Evolutionary conservation across 2,797 vertebrate species (phyloP), one percentile per base, ranked within the genome.

Genomic region (Gallirallus australis): DNA sequence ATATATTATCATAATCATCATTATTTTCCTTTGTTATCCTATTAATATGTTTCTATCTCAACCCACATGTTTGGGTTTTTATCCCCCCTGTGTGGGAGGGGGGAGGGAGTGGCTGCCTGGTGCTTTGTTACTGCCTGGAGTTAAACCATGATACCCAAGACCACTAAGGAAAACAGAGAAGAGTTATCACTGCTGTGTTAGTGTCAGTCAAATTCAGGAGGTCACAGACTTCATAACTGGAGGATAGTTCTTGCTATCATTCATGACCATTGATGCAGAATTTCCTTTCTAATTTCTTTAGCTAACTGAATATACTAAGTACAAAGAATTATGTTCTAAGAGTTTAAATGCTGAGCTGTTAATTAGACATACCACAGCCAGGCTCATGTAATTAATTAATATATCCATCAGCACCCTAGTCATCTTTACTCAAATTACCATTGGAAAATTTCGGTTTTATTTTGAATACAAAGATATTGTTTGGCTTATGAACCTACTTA

Each of bases 181-280:
- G 3, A 75, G 21, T 18, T 84, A 47, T 35, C 10, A 14, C 24
- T 53, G 3, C 21, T 94, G 70, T 53, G 75, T 2, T 19, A 16
- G 6, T 81, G 72, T 75, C 61, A 71, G 45, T 33, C 37, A 72
- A 76, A 90, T 52, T 69, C 21, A 63, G 27, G 50, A 79, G 20
- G 23, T 82, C 65, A 21, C 37, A 59, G 35, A 59, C 21, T 59
- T 94, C 86, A 86, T 88, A 93, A 90, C 20, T 93, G 69, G 79
- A 89, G 82, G 35, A 68, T 15, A 60, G 30, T 23, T 96, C 53
- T 89, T 89, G 48, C 40, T 81, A 53, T 93, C 88, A 81, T 65
- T 83, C 27, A 21, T 81, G 54, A 69, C 47, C 31, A 72, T 73
- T 93, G 73, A 72, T 69, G 66, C 59, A 94, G 69, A 94, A 95